Conservation (phyloP, 2,797 vertebrate genomes). For the Trachurus trachurus region DNA sequence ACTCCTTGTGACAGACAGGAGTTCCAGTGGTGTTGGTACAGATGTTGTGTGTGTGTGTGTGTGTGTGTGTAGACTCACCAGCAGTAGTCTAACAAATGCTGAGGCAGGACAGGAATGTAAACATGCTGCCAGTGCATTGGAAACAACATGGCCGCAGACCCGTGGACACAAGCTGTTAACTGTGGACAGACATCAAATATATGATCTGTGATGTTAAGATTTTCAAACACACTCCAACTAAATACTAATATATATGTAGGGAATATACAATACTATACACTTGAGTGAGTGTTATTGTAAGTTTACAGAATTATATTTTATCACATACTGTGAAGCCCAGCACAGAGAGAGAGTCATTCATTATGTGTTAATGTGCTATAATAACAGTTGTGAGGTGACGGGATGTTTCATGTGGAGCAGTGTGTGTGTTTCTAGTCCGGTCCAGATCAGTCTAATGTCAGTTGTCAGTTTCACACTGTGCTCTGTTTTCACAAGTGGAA, state of each 20-base stretch:
- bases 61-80: constrained; percentile 87
- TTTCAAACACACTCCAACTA: background rate
- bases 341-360: too few relatives aligned
- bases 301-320: background rate
- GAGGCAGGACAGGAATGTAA: constrained; percentile 98
- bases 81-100: constrained; percentile 97
- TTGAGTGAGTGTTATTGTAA: background rate
- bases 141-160: constrained; percentile 96
- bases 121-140: constrained; percentile 99
- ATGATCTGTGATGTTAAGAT: background rate
- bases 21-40: background rate
- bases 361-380: too few relatives aligned
- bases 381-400: too few relatives aligned
- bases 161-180: constrained; percentile 98
- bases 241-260: background rate
- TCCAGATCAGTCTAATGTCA: too few relatives aligned
- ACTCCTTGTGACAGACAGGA: background rate
- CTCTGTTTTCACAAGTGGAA: background rate
- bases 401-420: too few relatives aligned
- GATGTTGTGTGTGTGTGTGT: background rate
- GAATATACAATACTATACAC: background rate
- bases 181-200: constrained; percentile 67
- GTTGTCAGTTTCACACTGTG: background rate
- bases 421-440: too few relatives aligned
- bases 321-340: background rate